These are phyloP conservation scores for Pegoplata infirma DNA, from an alignment of 2,888 invertebrate genomes.

Conservation along the genomic window DNA sequence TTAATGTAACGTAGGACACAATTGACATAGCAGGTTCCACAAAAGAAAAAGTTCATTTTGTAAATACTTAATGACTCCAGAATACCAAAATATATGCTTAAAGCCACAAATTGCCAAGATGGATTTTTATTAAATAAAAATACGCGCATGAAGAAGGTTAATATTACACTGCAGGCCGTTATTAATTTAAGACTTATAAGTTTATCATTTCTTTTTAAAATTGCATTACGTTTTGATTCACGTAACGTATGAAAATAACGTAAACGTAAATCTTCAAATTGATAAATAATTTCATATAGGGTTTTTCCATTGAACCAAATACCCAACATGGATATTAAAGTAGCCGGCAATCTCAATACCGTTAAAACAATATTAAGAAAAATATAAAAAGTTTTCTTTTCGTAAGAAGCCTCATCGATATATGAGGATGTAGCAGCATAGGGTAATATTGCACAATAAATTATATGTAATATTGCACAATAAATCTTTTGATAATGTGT, in stretches of 20 bases:
- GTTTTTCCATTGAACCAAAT: slow-evolving; percentile 12
- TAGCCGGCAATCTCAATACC: slow-evolving; percentile 13
- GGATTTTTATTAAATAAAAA: slow-evolving; percentile 25
- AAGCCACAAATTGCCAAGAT: not conserved
- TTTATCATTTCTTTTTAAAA: slow-evolving; percentile 20
- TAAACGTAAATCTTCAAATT: slow-evolving; percentile 23
- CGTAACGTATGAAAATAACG: slow-evolving; percentile 10
- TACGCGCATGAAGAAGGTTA: slow-evolving; percentile 8
- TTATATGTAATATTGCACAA: slow-evolving; percentile 11
- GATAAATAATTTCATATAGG: slow-evolving; percentile 1
- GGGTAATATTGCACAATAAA: slow-evolving; percentile 16
- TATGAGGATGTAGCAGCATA: slow-evolving; percentile 7
- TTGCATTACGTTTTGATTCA: not conserved
- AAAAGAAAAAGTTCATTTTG: slow-evolving; percentile 38
- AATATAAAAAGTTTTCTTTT: slow-evolving; percentile 14
- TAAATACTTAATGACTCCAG: slow-evolving; percentile 29
- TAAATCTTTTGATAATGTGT: slow-evolving; percentile 4
- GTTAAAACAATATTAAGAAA: slow-evolving; percentile 1
- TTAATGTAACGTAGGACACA: slow-evolving; percentile 23
- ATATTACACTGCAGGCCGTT: slow-evolving; percentile 4
- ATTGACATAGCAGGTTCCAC: slow-evolving; percentile 39
- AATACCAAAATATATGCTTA: slow-evolving; percentile 20
- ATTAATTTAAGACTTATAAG: slow-evolving; percentile 1
- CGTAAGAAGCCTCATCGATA: slow-evolving; percentile 5
- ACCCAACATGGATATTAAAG: slow-evolving; percentile 5